Conservation (phyloP, 2,113 vertebrate genomes). For the Carassius carassius region DNA sequence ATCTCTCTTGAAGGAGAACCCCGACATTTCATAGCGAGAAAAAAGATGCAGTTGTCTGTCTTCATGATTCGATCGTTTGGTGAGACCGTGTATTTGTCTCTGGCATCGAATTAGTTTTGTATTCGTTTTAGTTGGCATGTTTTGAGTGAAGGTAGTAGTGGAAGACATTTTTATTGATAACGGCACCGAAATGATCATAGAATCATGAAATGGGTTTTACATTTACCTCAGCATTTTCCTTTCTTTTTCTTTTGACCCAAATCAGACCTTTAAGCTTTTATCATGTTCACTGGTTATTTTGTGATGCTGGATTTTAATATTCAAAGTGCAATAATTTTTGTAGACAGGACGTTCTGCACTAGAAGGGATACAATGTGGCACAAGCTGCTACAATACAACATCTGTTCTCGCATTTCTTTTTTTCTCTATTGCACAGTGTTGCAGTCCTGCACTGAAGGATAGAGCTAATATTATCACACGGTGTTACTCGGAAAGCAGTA, state of each 20-base stretch:
- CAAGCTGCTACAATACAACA: slow-evolving; percentile 13
- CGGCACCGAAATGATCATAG: slow-evolving; percentile 13
- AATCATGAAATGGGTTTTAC: slow-evolving; percentile 32
- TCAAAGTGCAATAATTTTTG: slow-evolving; percentile 41
- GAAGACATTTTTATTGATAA: slow-evolving; percentile 26
- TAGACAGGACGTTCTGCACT: slow-evolving; percentile 10
- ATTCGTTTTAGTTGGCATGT: slow-evolving; percentile 15
- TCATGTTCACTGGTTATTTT: slow-evolving; percentile 24
- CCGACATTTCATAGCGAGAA: background rate
- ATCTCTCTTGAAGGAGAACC: background rate
- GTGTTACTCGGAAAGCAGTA: slow-evolving; percentile 8
- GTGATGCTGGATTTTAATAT: slow-evolving; percentile 44
- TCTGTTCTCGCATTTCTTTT: background rate
- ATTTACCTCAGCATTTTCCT: background rate
- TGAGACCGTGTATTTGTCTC: slow-evolving; percentile 5
- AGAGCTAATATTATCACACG: background rate
- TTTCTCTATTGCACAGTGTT: background rate
- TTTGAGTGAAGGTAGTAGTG: background rate
- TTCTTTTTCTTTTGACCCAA: background rate
- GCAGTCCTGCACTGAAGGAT: background rate
- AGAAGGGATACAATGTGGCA: slow-evolving; percentile 28
- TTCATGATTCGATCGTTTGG: slow-evolving; percentile 42
- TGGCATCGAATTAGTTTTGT: slow-evolving; percentile 3
- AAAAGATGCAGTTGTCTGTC: slow-evolving; percentile 27
- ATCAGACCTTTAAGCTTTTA: slow-evolving; percentile 44